Evolutionary conservation across 2,113 vertebrate genomes (phyloP), one percentile per base, ranked within the genome.

Genomic region (Cervus canadensis): DNA sequence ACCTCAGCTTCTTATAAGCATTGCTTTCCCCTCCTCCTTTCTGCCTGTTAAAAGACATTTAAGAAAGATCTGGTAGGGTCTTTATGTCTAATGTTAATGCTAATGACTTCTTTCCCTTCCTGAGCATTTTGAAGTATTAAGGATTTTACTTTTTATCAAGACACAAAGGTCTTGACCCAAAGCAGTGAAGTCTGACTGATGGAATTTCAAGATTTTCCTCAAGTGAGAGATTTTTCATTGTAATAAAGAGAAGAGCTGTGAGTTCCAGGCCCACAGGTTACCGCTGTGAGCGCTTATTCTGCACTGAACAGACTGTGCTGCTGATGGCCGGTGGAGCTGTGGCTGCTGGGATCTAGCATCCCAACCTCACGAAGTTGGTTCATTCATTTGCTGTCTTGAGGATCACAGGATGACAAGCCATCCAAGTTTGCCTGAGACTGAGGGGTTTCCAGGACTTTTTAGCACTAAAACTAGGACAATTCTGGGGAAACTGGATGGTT

Each of bases 281-380:
- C 56, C 1, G 0, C 79, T 26, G 36, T 28, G 67, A 56, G 40
- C 9, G 2, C 2, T 26, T 17, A 5, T 14, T 13, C 54, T 3
- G 15, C 28, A 36, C 33, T 7, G 40, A 13, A 7, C 8, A 12
- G 28, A 40, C 16, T 7, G 5, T 0, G 6, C 10, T 19, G 36
- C 5, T 0, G 10, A 40, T 4, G 5, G 71, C 52, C 7, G 4
- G 52, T 6, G 36, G 60, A 14, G 50, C n/a, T 5, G 45, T 12
- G 8, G 30, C 23, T 60, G 28, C 25, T 43, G 7, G 12, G 5
- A 4, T 4, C 9, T 28, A 7, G 17, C 19, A 6, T 3, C 14
- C 23, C 14, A 1, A 7, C 26, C 26, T 64, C 17, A 28, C 0
- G 1, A 33, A 45, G 6, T 6, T 50, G 40, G 14, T 8, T 85